Evolutionary conservation across 1,140 invertebrate genomes (phyloP), one percentile per base, ranked within the genome.

Genomic region (Psilanteris sp.): DNA sequence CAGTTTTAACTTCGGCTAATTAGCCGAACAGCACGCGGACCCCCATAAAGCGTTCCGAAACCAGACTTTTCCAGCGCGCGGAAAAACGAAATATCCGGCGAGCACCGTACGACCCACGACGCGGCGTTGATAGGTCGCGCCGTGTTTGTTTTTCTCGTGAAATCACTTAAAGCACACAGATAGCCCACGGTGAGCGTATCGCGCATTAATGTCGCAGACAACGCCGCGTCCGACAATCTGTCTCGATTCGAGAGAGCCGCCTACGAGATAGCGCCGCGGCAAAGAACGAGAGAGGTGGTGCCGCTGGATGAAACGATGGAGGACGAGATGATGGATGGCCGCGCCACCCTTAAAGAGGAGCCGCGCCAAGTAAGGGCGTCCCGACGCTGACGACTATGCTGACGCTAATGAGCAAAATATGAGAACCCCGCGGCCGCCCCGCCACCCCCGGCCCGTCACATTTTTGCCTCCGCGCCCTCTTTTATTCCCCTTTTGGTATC

Each of bases 381-480:
- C 74, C 80, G 83, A 79, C 81, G 81, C 81, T 84, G 78, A 82
- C 85, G 84, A 85, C 84, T 83, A 81, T 81, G 83, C 84, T 85
- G 83, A 87, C 86, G 85, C 87, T 88, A 87, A 87, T 87, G 85
- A 87, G 86, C 85, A 87, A 88, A 88, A 87, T 86, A 86, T 87
- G 85, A 87, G 86, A 61, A 36, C 80, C 84, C 83, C 83, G 82
- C 83, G 80, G 36, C 54, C 54, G 34, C 64, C 50, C 46, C 55
- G 32, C 26, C 52, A 41, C 32, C 66, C 52, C 55, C 29, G 57
- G 48, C 34, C 31, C 34, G 61, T 41, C 66, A 64, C 54, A 43
- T 71, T 64, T 61, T 74, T 70, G 62, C 55, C 64, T 36, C 20
- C 48, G 46, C 73, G 44, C 50, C 48, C 72, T 71, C 55, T 48